Percentiles rank a stretch among this genome's conserved stretches.
Conservation (phyloP, 2,888 invertebrate species). For the Brachyopa scutellaris region DNA sequence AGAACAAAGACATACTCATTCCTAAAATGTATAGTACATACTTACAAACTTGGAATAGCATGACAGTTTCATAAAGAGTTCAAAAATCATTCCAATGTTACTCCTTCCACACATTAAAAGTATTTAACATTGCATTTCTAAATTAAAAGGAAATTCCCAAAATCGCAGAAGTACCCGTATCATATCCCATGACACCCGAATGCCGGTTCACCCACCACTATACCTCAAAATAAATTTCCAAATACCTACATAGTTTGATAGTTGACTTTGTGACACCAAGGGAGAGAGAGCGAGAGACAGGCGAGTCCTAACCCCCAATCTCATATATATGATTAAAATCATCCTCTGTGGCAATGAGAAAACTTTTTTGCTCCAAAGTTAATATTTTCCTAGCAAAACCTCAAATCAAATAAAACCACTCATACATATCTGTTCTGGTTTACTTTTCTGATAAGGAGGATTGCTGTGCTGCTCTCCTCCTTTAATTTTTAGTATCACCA, state of each 20-base stretch:
- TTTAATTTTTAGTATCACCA: slow-evolving; percentile 45
- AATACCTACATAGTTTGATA: slow-evolving; percentile 36
- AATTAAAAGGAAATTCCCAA: background rate
- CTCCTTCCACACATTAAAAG: background rate
- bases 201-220: too few relatives aligned
- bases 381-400: slow-evolving; percentile 57
- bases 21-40: too few relatives aligned
- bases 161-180: slow-evolving; percentile 1
- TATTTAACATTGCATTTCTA: background rate
- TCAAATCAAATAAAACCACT: slow-evolving; percentile 63
- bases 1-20: too few relatives aligned
- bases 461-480: background rate
- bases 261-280: slow-evolving; percentile 42
- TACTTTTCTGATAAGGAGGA: slow-evolving; percentile 64
- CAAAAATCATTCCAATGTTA: background rate
- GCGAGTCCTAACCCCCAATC: background rate
- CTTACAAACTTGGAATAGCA: too few relatives aligned
- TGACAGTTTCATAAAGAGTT: background rate
- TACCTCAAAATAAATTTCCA: slow-evolving; percentile 27
- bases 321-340: slow-evolving; percentile 38
- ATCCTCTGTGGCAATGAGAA: slow-evolving; percentile 18
- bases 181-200: background rate
- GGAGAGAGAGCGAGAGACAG: background rate
- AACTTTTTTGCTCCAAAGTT: slow-evolving; percentile 56
- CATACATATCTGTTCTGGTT: slow-evolving; percentile 64